Evolutionary conservation across 2,113 vertebrate genomes (phyloP), one percentile per base, ranked within the genome.

Genomic region (Falco punctatus): DNA sequence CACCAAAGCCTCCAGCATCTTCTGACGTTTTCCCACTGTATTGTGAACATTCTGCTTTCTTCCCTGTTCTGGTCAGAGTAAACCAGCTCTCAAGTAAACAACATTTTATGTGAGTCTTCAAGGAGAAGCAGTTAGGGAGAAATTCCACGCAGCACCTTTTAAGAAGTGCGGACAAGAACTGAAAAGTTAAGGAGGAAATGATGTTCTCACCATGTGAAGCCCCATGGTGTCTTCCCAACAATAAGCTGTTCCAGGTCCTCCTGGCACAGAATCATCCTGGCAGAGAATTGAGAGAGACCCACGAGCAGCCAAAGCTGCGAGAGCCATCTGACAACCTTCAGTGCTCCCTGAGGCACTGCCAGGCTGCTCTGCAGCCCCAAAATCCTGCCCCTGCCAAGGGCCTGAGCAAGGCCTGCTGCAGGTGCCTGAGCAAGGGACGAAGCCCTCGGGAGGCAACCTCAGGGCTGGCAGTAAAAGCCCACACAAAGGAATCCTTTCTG

Each of bases 241-340:
- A n/a, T 7, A 26, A 85, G 15, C 18, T 69, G 21, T 52, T 88
- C 35, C 67, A 48, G 23, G 15, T 27, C 54, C 17, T 74, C 26
- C 44, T 70, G 59, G 44, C 33, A 81, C 54, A 78, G 73, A 71
- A 58, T 33, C 22, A 27, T 42, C 35, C 27, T 40, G 46, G 44
- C 17, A 59, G 70, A 62, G 38, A 71, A 66, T 0, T 49, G 35
- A 86, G 40, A 86, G n/a, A 81, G 19, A 46, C 13, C 24, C 79
- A 28, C 0, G 4, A 75, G 42, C 20, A 82, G 19, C 10, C n/a
- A 85, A 79, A 62, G 7, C 6, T 51, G 52, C 0, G 0, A 67
- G 61, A 71, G n/a, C 27, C 57, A 58, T 27, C 32, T 38, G 33
- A 55, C 19, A 40, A 66, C 13, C 21, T 52, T 48, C 59, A 70